Percentiles rank a stretch among this genome's conserved stretches.
Conservation (phyloP, 2,113 vertebrate genomes). For the Burhinus bistriatus region DNA sequence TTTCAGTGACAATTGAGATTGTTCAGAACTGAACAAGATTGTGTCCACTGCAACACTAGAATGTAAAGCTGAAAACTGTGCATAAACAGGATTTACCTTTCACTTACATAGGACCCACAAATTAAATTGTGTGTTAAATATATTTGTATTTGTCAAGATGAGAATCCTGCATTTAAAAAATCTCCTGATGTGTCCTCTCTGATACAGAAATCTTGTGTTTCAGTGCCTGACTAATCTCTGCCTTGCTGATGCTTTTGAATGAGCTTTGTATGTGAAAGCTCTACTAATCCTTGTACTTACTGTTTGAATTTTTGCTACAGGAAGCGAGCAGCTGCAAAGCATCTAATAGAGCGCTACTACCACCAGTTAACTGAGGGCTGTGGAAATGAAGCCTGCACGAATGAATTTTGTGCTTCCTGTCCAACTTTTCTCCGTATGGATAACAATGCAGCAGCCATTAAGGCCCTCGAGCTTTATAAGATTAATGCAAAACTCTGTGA, state of each 20-base stretch:
- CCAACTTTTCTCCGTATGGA: conserved; percentile 92
- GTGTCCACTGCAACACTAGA: neutral
- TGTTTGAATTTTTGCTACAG: conserved; percentile 87
- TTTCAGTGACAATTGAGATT: neutral
- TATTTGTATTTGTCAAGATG: neutral
- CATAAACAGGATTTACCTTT: neutral
- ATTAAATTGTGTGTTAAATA: neutral
- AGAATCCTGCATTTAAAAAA: conserved; percentile 19
- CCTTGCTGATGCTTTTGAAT: conserved; percentile 66
- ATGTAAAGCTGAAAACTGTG: neutral
- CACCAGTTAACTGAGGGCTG: conserved; percentile 99
- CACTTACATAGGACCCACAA: neutral
- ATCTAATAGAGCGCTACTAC: conserved; percentile 99
- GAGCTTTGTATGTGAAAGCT: conserved; percentile 70
- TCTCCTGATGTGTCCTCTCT: neutral
- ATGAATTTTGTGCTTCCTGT: conserved; percentile 97
- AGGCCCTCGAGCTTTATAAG: conserved; percentile 97
- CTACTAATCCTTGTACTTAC: conserved; percentile 78
- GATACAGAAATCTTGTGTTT: conserved; percentile 40
- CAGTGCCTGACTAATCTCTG: conserved; percentile 71
- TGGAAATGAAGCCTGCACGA: conserved; percentile 98
- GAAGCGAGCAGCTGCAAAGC: conserved; percentile 99
- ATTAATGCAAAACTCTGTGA: conserved; percentile 98
- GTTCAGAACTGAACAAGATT: neutral
- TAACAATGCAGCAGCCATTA: conserved; percentile 96